Conservation (phyloP, 2,888 invertebrate genomes). For the Nomada hirtipes region DNA sequence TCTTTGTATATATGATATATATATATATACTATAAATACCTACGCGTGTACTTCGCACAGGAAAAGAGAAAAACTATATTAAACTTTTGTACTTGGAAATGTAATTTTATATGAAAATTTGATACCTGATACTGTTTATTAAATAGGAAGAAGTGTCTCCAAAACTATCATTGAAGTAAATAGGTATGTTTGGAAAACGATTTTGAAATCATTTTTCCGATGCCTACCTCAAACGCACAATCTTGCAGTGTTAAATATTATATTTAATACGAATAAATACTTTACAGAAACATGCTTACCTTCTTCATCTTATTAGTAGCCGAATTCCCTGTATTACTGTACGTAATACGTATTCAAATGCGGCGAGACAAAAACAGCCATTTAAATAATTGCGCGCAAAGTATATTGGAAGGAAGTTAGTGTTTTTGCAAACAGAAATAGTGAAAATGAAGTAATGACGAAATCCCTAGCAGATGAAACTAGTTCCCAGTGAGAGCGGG, state of each 20-base stretch:
- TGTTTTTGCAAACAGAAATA: background rate
- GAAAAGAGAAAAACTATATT: conserved; percentile 20
- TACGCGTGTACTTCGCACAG: background rate
- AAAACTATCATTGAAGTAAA: conserved; percentile 24
- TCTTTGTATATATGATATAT: conserved; percentile 18
- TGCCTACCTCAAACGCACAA: conserved; percentile 17
- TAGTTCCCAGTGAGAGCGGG: background rate
- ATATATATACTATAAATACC: background rate
- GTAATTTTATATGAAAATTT: conserved; percentile 51
- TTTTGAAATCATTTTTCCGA: conserved; percentile 5
- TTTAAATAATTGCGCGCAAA: conserved; percentile 15
- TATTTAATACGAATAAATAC: conserved; percentile 21
- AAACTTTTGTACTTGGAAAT: conserved; percentile 44
- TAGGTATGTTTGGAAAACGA: conserved; percentile 30
- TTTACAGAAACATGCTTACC: background rate
- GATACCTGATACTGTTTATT: conserved; percentile 44
- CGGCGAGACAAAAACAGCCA: background rate
- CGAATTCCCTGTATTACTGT: background rate
- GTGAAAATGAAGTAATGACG: conserved; percentile 6
- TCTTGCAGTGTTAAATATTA: conserved; percentile 5
- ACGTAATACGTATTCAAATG: too few species aligned
- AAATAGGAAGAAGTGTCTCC: conserved; percentile 18
- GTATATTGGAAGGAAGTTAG: background rate
- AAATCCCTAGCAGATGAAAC: conserved; percentile 25
- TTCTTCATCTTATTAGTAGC: background rate